Conservation (phyloP, 2,888 invertebrate genomes). For the Caprella mutica region DNA sequence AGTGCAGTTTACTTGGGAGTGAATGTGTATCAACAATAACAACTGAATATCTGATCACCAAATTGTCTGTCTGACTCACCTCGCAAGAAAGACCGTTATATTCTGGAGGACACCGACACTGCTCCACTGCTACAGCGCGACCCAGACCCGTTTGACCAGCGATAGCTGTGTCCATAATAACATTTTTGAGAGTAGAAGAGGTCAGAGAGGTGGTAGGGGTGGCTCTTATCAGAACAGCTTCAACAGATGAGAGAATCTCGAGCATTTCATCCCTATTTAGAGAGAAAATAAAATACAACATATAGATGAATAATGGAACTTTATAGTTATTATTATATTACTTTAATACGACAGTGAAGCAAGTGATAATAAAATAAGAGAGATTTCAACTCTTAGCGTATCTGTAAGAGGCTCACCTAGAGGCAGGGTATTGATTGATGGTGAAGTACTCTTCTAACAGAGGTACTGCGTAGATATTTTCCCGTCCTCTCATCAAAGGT, state of each 20-base stretch:
- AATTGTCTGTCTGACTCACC: no score
- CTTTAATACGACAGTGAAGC: no score
- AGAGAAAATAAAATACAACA: no score
- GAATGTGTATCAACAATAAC: no score
- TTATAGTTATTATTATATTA: no score
- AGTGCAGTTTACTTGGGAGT: no score
- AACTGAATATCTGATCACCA: no score
- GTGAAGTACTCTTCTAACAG: slow-evolving; percentile 22
- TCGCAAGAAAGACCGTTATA: slow-evolving; percentile 77
- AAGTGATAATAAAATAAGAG: no score
- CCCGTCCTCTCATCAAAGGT: slow-evolving; percentile 8
- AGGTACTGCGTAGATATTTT: slow-evolving; percentile 18
- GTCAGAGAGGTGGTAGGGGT: slow-evolving; percentile 41
- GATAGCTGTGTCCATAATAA: slow-evolving; percentile 69
- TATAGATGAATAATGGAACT: no score
- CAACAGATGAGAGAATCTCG: slow-evolving; percentile 57
- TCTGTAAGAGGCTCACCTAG: slow-evolving; percentile 40
- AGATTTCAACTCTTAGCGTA: no score
- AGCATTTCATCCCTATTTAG: slow-evolving; percentile 20
- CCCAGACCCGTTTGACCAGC: slow-evolving; percentile 43
- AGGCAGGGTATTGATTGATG: slow-evolving; percentile 27
- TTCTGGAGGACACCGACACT: slow-evolving; percentile 76
- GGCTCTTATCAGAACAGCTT: slow-evolving; percentile 71
- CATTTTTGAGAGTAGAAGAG: slow-evolving; percentile 50
- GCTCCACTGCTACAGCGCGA: slow-evolving; percentile 55